These are phyloP conservation scores for Fragum fragum DNA, from an alignment of 2,888 invertebrate species.

Conservation along the genomic window DNA sequence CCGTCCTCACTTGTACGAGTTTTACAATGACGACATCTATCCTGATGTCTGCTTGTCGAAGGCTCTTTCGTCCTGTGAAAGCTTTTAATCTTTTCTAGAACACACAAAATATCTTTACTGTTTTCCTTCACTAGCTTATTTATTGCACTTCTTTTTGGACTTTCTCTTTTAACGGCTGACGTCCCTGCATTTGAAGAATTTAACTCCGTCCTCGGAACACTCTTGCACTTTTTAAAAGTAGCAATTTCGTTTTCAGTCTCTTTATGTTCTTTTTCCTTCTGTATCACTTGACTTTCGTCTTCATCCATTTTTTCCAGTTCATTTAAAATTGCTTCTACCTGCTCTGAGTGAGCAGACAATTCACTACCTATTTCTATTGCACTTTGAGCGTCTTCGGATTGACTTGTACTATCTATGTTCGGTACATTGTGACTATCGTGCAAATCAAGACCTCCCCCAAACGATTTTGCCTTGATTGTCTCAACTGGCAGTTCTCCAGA, in stretches of 20 bases:
- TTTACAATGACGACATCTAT: background rate
- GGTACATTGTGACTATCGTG: background rate
- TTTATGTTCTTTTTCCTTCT: background rate
- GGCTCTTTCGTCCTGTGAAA: background rate
- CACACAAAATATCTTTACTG: conserved; percentile 3
- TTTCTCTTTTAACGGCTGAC: background rate
- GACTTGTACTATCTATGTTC: background rate
- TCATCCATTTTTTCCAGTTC: conserved; percentile 8
- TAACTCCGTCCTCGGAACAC: background rate
- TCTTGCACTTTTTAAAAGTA: background rate
- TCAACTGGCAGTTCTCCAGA: conserved; percentile 3
- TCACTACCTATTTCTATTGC: background rate
- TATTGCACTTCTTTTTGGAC: conserved; percentile 16
- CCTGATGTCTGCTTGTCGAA: background rate
- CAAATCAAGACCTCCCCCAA: background rate
- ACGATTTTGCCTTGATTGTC: background rate
- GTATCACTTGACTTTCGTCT: background rate
- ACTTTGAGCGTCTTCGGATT: background rate
- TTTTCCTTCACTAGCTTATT: conserved; percentile 11
- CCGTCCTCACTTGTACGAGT: background rate
- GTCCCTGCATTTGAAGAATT: background rate
- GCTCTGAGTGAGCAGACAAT: background rate
- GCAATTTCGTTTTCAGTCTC: background rate
- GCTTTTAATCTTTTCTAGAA: conserved; percentile 3
- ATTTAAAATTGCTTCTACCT: background rate